phyloP scores from a whole-genome alignment of 1,140 invertebrate species.

The Trichonephila inaurata region DNA sequence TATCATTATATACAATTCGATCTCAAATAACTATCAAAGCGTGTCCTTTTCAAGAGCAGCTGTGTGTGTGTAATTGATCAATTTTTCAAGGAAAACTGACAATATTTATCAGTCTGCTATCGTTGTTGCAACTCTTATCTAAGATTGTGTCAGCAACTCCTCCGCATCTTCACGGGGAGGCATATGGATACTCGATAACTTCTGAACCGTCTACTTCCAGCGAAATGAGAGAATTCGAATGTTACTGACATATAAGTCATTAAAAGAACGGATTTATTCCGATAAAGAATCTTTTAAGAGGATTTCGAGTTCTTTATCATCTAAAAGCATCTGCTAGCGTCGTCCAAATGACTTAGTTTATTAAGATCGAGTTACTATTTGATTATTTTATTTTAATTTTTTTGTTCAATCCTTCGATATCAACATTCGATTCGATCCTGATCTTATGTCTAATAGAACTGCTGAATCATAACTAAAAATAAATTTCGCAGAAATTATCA shows the following conservation, averaged over 20 bases:
- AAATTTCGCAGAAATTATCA: too few relatives aligned
- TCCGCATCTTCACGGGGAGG: conserved; percentile 36
- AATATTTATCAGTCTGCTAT: conserved; percentile 46
- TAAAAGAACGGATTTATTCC: conserved; percentile 14
- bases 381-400: too few relatives aligned
- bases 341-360: neutral
- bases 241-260: conserved; percentile 35
- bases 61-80: neutral
- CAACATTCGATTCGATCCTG: too few relatives aligned
- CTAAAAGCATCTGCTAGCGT: conserved; percentile 7
- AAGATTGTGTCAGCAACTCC: conserved; percentile 42
- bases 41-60: conserved; percentile 13
- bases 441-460: too few relatives aligned
- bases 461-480: too few relatives aligned
- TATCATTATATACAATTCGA: neutral
- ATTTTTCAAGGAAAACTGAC: conserved; percentile 57
- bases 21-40: neutral
- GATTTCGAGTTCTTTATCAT: neutral
- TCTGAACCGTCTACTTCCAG: neutral
- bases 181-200: neutral
- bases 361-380: too few relatives aligned
- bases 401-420: too few relatives aligned
- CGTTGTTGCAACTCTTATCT: conserved; percentile 52
- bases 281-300: conserved; percentile 19
- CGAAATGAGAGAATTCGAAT: conserved; percentile 7